Percentiles rank a stretch among this genome's conserved stretches.
These are phyloP conservation scores for Cepphus grylle DNA, from an alignment of 2,113 vertebrate genomes.

Conservation along the genomic window DNA sequence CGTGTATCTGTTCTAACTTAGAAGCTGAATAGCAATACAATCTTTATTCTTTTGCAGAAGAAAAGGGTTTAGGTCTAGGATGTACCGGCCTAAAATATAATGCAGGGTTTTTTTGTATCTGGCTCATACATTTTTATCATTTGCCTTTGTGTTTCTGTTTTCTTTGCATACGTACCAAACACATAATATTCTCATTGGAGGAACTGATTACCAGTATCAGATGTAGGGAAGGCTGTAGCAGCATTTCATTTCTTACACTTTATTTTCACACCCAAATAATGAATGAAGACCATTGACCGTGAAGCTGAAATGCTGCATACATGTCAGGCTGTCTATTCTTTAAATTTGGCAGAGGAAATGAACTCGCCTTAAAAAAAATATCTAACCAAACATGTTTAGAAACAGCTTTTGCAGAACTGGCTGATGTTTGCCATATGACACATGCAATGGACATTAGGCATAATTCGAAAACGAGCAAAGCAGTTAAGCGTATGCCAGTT, in stretches of 20 bases:
- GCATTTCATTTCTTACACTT: constrained; percentile 20
- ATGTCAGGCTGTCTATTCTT: constrained; percentile 39
- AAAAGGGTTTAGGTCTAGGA: neutral
- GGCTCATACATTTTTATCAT: neutral
- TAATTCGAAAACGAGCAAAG: constrained; percentile 18
- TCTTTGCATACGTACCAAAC: neutral
- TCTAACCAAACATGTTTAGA: neutral
- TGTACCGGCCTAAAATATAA: neutral
- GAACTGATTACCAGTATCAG: neutral
- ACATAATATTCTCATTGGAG: neutral
- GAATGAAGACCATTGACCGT: constrained; percentile 18
- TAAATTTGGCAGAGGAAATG: constrained; percentile 25
- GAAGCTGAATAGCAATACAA: neutral
- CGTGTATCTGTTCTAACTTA: neutral
- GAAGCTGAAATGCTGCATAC: constrained; percentile 37
- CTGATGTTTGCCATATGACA: constrained; percentile 50
- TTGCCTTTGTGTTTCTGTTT: neutral
- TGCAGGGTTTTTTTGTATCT: neutral
- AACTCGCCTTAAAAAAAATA: neutral
- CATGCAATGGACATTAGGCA: neutral
- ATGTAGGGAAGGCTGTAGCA: neutral
- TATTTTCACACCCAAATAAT: constrained; percentile 41
- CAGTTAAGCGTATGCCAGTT: neutral
- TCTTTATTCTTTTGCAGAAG: neutral
- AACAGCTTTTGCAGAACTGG: constrained; percentile 3